Conservation (phyloP, 2,797 vertebrate species). For the Paedocypris micromegethes region DNA sequence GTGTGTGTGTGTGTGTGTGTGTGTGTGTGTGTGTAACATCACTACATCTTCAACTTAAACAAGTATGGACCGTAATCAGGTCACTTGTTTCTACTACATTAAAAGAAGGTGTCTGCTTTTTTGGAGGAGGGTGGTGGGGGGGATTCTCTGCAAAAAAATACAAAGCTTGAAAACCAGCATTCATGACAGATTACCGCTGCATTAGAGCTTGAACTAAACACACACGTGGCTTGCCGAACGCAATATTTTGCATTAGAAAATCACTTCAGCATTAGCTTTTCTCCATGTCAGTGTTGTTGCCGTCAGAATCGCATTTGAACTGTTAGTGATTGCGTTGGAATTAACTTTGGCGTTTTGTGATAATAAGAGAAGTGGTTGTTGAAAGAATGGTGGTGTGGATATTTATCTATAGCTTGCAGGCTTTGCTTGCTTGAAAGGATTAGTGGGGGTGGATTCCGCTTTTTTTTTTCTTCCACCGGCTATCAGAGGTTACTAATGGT, state of each 20-base stretch:
- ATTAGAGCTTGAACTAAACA: constrained; percentile 22
- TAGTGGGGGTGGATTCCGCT: constrained; percentile 37
- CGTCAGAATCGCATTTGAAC: neutral
- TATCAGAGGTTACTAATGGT: constrained; percentile 44
- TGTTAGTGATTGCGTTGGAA: constrained; percentile 10
- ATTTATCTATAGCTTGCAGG: constrained; percentile 11
- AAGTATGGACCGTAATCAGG: constrained; percentile 7
- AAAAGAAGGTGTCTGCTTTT: constrained; percentile 7
- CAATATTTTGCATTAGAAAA: neutral
- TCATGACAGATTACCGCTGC: constrained; percentile 35
- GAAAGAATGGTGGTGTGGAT: constrained; percentile 24
- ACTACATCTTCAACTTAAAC: too few species aligned
- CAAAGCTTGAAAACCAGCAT: constrained; percentile 19
- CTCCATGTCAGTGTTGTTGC: too few species aligned
- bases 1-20: constrained; percentile 9
- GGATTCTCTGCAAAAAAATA: constrained; percentile 9
- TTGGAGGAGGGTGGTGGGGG: too few species aligned
- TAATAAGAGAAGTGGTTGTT: neutral
- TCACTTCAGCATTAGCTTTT: too few species aligned
- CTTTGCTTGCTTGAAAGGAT: constrained; percentile 32
- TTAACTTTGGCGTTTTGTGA: constrained; percentile 2
- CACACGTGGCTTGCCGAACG: neutral
- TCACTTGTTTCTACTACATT: constrained; percentile 15
- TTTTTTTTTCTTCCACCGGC: neutral
- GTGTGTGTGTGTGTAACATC: neutral